Percentiles rank a stretch among this genome's conserved stretches.
phyloP scores from a whole-genome alignment of 2,888 invertebrate species.

The Leptopterna dolabrata region DNA sequence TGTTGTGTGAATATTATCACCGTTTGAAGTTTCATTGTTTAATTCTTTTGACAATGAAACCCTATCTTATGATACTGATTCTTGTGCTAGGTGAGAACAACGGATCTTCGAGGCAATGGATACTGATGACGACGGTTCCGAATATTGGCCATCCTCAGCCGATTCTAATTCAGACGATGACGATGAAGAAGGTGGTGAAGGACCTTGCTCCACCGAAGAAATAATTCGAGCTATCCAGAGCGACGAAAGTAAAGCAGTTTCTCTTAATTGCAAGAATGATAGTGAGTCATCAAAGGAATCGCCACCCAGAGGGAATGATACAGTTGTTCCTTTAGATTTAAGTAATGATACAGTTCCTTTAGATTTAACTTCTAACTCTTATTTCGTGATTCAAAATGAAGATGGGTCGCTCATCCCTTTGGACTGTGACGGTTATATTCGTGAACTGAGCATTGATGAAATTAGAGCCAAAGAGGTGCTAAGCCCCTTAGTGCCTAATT shows the following conservation, averaged over 20 bases:
- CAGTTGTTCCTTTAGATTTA: no score
- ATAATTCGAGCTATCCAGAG: background rate
- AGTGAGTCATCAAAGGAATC: background rate
- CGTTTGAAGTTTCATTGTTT: no score
- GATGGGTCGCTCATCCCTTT: no score
- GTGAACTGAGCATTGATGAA: background rate
- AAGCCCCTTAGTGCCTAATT: no score
- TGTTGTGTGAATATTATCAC: no score
- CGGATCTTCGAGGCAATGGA: no score
- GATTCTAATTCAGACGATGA: background rate
- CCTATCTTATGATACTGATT: no score
- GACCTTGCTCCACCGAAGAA: background rate
- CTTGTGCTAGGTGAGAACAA: no score
- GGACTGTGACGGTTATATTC: background rate
- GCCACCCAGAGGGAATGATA: background rate
- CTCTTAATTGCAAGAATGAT: background rate
- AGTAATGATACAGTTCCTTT: background rate
- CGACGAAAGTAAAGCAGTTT: background rate
- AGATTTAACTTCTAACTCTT: background rate
- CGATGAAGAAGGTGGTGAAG: background rate
- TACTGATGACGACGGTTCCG: background rate
- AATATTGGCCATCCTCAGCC: background rate
- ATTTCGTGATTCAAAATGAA: background rate
- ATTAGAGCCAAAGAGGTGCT: background rate
- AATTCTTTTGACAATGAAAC: no score